phyloP scores from a whole-genome alignment of 2,888 invertebrate genomes.

The Diaperis boleti region DNA sequence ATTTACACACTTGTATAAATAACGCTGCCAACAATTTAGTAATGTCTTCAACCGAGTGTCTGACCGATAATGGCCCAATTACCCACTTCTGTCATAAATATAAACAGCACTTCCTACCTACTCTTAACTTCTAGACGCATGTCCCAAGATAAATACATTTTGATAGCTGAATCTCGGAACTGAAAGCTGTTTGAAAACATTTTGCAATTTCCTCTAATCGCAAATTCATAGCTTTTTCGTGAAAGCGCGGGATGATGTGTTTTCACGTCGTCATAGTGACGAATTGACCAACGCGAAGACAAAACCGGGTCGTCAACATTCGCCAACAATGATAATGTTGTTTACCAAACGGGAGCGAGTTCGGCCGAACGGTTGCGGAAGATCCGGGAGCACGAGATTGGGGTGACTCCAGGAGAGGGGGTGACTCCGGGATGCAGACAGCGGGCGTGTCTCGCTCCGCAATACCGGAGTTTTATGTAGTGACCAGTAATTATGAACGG shows the following conservation, averaged over 20 bases:
- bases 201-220: slow-evolving; percentile 44
- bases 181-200: slow-evolving; percentile 47
- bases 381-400: slow-evolving; percentile 48
- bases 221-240: slow-evolving; percentile 49
- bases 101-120: no score
- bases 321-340: slow-evolving; percentile 8
- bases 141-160: no score
- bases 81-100: no score
- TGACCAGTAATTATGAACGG: slow-evolving; percentile 39
- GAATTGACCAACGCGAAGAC: slow-evolving; percentile 30
- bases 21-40: no score
- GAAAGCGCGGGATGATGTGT: slow-evolving; percentile 43
- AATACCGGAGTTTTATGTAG: slow-evolving; percentile 53
- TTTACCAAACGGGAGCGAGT: slow-evolving; percentile 35
- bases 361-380: slow-evolving; percentile 44
- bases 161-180: slow-evolving; percentile 1
- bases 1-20: no score
- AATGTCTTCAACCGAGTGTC: no score
- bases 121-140: no score
- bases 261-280: slow-evolving; percentile 46
- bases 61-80: no score
- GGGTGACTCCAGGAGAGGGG: slow-evolving; percentile 57
- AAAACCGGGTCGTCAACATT: slow-evolving; percentile 10
- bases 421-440: slow-evolving; percentile 58
- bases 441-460: slow-evolving; percentile 63